Evolutionary conservation across 1,140 invertebrate genomes (phyloP).

Genomic region (Drosophila mauritiana): DNA sequence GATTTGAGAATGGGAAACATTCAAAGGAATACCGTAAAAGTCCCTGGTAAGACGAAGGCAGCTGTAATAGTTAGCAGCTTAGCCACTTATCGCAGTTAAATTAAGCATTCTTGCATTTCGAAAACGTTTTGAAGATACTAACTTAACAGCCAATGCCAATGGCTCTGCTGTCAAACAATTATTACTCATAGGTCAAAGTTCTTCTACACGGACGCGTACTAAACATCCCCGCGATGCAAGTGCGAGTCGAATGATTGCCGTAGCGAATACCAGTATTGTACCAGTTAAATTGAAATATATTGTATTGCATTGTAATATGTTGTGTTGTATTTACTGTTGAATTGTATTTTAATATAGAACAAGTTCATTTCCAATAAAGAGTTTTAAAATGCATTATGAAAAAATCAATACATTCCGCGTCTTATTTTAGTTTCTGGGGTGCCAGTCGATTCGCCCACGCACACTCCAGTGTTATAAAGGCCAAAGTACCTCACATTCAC

Average conservation of each 20-base stretch:
- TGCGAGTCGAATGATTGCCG: slow-evolving; percentile 6
- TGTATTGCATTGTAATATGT: slow-evolving; percentile 78
- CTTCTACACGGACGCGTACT: slow-evolving; percentile 9
- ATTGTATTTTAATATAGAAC: slow-evolving; percentile 81
- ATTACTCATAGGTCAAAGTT: slow-evolving; percentile 19
- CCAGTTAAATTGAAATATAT: slow-evolving; percentile 54
- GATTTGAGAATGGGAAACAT: slow-evolving; percentile 14
- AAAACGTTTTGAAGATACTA: slow-evolving; percentile 9
- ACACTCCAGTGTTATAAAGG: slow-evolving; percentile 1
- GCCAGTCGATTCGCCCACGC: not conserved
- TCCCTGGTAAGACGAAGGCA: slow-evolving; percentile 23
- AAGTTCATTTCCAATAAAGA: slow-evolving; percentile 77
- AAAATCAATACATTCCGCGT: not conserved
- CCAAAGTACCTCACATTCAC: not conserved
- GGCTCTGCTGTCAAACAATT: slow-evolving; percentile 14
- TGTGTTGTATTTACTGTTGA: slow-evolving; percentile 83
- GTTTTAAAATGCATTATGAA: slow-evolving; percentile 72
- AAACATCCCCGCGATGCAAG: not conserved
- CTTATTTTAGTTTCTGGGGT: slow-evolving; percentile 6
- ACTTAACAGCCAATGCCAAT: slow-evolving; percentile 10
- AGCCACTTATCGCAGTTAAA: slow-evolving; percentile 33
- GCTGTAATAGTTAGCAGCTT: slow-evolving; percentile 51
- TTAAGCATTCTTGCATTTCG: slow-evolving; percentile 30
- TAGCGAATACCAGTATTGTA: slow-evolving; percentile 22
- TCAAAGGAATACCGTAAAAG: slow-evolving; percentile 19